A percentile compares a stretch with the other conserved stretches of the same genome.
These are phyloP conservation scores for Tragelaphus strepsiceros DNA, from an alignment of 2,113 vertebrate species.

Conservation along the genomic window DNA sequence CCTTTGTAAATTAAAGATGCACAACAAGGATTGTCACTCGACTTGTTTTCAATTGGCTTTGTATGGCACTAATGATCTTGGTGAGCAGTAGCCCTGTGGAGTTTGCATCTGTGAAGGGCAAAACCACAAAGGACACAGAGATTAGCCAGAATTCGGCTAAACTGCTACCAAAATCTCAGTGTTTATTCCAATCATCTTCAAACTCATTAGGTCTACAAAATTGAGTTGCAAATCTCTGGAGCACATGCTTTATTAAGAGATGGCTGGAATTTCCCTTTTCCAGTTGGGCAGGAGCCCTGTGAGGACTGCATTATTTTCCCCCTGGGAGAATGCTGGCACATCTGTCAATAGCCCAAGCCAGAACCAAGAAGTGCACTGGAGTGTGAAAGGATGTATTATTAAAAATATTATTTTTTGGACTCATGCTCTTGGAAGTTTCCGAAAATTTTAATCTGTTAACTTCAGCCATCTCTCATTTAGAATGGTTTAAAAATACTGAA, in stretches of 20 bases:
- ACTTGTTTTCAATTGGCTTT: neutral
- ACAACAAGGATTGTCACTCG: neutral
- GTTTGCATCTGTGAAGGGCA: conserved; percentile 21
- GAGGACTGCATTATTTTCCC: neutral
- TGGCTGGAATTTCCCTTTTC: conserved; percentile 41
- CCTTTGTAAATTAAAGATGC: conserved; percentile 57
- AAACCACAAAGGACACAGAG: conserved; percentile 31
- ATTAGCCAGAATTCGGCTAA: conserved; percentile 52
- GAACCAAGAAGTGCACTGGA: conserved; percentile 27
- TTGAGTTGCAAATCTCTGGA: conserved; percentile 46
- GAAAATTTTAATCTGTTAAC: neutral
- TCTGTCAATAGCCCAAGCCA: conserved; percentile 24
- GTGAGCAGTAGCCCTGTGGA: neutral
- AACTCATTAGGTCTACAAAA: conserved; percentile 36
- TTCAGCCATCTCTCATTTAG: neutral
- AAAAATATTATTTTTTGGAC: conserved; percentile 4
- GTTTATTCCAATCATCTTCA: conserved; percentile 44
- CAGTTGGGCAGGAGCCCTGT: conserved; percentile 34
- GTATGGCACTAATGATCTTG: neutral
- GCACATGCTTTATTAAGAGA: conserved; percentile 45
- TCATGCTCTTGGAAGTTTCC: neutral
- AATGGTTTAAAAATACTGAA: neutral
- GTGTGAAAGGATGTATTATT: conserved; percentile 29
- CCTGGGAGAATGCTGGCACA: neutral
- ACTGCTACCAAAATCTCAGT: neutral